Conservation (phyloP, 2,888 invertebrate genomes). For the Lasioglossum zephyrum region DNA sequence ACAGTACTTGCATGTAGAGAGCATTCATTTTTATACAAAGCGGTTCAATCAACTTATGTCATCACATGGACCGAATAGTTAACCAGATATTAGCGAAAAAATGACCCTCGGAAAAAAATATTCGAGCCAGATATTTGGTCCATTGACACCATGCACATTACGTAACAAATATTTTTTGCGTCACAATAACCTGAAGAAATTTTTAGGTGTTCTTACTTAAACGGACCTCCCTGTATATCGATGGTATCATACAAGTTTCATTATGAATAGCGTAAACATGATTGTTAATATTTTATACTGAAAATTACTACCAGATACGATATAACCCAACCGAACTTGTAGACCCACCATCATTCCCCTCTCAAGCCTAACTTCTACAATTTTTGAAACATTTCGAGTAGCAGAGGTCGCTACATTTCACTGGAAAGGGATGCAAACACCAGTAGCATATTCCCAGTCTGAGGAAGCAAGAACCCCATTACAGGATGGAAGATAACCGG, state of each 20-base stretch:
- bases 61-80: no score
- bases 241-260: background rate
- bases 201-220: no score
- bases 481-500: slow-evolving; percentile 7
- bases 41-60: no score
- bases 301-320: background rate
- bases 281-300: background rate
- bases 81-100: no score
- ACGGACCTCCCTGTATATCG: no score
- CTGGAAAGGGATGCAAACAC: background rate
- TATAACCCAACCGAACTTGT: background rate
- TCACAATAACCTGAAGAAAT: no score
- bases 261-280: background rate
- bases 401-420: slow-evolving; percentile 5
- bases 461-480: slow-evolving; percentile 14
- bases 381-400: background rate
- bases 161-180: no score
- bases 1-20: background rate
- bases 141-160: no score
- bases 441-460: background rate
- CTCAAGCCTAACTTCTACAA: background rate
- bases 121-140: no score
- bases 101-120: no score
- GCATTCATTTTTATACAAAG: background rate
- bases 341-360: background rate